Base-by-base conservation (phyloP, 2,113 vertebrate genomes). In the Pelecanoides urinatrix region DNA sequence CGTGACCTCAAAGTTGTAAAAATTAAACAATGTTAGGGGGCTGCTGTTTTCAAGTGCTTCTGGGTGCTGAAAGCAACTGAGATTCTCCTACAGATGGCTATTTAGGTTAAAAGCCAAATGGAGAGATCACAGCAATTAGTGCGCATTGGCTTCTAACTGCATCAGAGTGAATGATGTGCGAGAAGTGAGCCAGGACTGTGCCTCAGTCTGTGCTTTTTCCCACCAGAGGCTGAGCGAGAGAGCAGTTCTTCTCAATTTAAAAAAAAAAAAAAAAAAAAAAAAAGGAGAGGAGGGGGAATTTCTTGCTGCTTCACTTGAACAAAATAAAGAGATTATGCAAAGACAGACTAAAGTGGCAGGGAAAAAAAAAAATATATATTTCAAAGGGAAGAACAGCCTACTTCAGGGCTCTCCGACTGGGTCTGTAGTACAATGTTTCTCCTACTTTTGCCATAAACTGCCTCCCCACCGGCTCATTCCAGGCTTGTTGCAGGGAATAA, bases 51-150 rank as follows among this genome's bases (percentile, higher is more conserved):
- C 87, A 95, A 97, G 92, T 83, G 88, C 95, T 96, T 93, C 86
- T 95, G 90, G 80, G 91, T 82, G 86, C 93, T 93, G 88, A 96
- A 92, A 95, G 86, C 66, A 34, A 84, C 76, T 71, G 72, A 94
- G 85, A 70, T 94, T 96, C 73, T 90, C 86, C 72, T 95, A 62
- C 78, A 92, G 83, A 87, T 81, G 92, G 88, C 65, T 87, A 75
- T 95, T 91, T 91, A 96, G 94, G 83, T 96, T 94, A 96, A 96
- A 96, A 96, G 86, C 76, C 83, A 94, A 96, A 84, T 11, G 61
- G 88, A 89, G 88, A 58, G 88, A 97, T 95, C 94, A 66, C 80
- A 92, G 88, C 91, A 95, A 81, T 96, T 94, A 81, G 70, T 70
- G 58, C 7, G 2, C n/a, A 32, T 92, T 89, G 94, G 88, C 94